A percentile compares a stretch with the other conserved stretches of the same genome.
These are phyloP conservation scores for Drosophila bipectinata DNA, from an alignment of 1,140 invertebrate species.

Conservation along the genomic window DNA sequence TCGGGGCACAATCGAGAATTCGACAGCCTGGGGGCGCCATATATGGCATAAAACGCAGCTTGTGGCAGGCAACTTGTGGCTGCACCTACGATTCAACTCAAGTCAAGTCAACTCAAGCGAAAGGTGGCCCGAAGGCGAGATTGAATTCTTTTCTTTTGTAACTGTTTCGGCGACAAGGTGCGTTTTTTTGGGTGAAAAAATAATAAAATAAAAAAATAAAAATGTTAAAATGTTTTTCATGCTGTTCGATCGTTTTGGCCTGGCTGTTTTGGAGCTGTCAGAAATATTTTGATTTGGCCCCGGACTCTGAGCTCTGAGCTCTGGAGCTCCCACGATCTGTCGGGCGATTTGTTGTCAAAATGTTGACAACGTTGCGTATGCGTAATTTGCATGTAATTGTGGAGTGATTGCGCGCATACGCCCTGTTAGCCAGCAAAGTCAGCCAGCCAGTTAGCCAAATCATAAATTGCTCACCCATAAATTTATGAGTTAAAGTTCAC, in stretches of 20 bases:
- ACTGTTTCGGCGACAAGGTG: conserved; percentile 67
- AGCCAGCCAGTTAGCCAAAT: conserved; percentile 43
- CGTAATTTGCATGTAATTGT: conserved; percentile 67
- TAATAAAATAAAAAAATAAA: conserved; percentile 70
- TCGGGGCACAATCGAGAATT: conserved; percentile 11
- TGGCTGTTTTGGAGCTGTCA: conserved; percentile 54
- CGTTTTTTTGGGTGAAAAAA: conserved; percentile 59
- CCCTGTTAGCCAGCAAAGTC: conserved; percentile 51
- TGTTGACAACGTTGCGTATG: conserved; percentile 64
- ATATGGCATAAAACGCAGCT: conserved; percentile 63
- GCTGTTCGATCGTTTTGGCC: conserved; percentile 40
- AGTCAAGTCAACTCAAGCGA: conserved; percentile 24
- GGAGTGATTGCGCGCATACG: conserved; percentile 55
- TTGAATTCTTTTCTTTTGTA: conserved; percentile 74
- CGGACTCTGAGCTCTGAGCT: conserved; percentile 16
- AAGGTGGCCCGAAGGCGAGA: conserved; percentile 58
- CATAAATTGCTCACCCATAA: conserved; percentile 65
- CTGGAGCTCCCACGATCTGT: conserved; percentile 69
- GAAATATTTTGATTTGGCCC: conserved; percentile 40
- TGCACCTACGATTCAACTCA: conserved; percentile 62
- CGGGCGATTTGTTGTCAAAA: conserved; percentile 58
- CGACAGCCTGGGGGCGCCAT: conserved; percentile 64
- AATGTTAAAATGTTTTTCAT: conserved; percentile 78
- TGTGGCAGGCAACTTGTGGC: conserved; percentile 32
- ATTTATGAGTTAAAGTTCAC: conserved; percentile 77